Evolutionary conservation across 2,113 vertebrate species (phyloP).

Genomic region (Aplodontia rufa): DNA sequence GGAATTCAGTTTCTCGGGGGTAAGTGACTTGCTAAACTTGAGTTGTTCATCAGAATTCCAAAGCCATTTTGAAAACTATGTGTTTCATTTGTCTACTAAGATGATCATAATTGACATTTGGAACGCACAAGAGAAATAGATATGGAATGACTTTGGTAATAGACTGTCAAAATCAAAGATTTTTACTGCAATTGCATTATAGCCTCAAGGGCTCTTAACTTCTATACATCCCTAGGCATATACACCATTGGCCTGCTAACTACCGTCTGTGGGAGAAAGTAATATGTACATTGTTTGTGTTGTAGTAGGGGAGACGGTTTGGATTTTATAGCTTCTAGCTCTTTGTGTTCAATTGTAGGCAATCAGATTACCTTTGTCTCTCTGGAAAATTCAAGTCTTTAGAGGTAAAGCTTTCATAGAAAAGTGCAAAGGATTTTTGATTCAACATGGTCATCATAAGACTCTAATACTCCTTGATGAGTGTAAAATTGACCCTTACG

Average conservation of each 20-base stretch:
- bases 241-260: background rate
- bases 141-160: background rate
- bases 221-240: background rate
- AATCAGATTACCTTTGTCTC: background rate
- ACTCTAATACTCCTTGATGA: background rate
- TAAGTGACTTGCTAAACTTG: constrained; percentile 83
- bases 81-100: background rate
- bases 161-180: background rate
- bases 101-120: background rate
- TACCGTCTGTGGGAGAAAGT: background rate
- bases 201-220: background rate
- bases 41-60: background rate
- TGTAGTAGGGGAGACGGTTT: background rate
- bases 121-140: background rate
- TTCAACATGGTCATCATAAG: background rate
- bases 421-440: constrained; percentile 26
- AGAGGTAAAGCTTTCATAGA: background rate
- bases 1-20: constrained; percentile 97
- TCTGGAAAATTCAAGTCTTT: background rate
- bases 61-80: background rate
- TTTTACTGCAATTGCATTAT: background rate
- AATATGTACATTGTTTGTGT: background rate
- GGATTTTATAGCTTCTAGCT: background rate
- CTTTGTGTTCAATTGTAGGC: background rate
- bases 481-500: background rate